These are phyloP conservation scores for Forbesichthys papilliferus DNA, from an alignment of 2,113 vertebrate species.

Conservation along the genomic window DNA sequence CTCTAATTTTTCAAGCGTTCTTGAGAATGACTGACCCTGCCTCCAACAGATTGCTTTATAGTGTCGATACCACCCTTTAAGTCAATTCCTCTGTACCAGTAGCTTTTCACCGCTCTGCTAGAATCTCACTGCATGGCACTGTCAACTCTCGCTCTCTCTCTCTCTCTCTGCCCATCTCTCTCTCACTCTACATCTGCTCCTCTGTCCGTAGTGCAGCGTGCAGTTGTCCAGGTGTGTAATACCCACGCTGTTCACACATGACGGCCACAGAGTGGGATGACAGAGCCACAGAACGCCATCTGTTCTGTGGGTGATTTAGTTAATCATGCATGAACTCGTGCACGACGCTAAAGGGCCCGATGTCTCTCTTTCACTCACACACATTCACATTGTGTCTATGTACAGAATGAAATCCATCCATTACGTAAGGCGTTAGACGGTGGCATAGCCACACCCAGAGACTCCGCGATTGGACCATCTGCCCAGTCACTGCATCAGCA, in stretches of 20 bases:
- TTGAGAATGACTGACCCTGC: no score
- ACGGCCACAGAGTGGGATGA: constrained; percentile 1
- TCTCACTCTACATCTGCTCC: background rate
- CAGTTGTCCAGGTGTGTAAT: constrained; percentile 1
- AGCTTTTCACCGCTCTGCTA: background rate
- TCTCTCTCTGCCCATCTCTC: background rate
- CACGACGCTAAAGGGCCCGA: background rate
- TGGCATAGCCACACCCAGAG: no score
- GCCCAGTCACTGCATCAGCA: no score
- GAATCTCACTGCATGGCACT: background rate
- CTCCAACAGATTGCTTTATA: no score
- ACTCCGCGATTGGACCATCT: no score
- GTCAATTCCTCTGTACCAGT: no score
- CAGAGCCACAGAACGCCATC: constrained; percentile 31
- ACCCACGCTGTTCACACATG: constrained; percentile 24
- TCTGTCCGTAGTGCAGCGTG: background rate
- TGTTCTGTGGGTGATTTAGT: constrained; percentile 43
- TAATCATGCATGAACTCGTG: constrained; percentile 40
- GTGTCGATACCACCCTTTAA: no score
- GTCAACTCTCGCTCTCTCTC: background rate
- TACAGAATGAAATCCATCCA: no score
- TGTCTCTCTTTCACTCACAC: background rate
- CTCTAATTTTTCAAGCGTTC: no score
- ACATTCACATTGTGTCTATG: background rate
- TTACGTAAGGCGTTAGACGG: no score